phyloP scores from a whole-genome alignment of 1,140 invertebrate species.

The Diorhabda carinulata region DNA sequence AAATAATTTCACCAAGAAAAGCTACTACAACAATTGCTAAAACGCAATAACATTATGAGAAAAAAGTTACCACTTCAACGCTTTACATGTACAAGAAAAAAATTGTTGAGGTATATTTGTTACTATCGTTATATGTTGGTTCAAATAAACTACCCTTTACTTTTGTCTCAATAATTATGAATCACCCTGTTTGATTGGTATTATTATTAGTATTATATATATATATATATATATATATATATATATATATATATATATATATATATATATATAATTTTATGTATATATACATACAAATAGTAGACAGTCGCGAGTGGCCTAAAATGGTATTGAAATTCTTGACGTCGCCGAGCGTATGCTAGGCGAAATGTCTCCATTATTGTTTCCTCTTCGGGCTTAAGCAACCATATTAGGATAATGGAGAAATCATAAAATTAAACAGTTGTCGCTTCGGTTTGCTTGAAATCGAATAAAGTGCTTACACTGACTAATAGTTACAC shows the following conservation, averaged over 20 bases:
- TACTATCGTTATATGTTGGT: neutral
- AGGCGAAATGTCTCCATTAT: neutral
- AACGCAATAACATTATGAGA: too few relatives aligned
- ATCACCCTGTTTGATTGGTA: neutral
- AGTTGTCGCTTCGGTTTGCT: neutral
- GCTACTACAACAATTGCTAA: too few relatives aligned
- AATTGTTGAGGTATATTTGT: neutral
- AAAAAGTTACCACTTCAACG: too few relatives aligned
- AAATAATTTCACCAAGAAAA: too few relatives aligned
- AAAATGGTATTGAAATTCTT: neutral
- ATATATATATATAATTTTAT: neutral
- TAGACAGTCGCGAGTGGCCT: neutral
- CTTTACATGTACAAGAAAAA: too few relatives aligned
- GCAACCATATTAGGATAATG: neutral
- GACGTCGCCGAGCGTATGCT: neutral
- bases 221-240: too few relatives aligned
- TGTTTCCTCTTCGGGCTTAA: neutral
- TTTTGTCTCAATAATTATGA: neutral
- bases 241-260: neutral
- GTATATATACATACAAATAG: neutral
- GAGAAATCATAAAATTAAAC: neutral
- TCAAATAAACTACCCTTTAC: neutral
- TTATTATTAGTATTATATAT: neutral
- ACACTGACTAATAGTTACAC: neutral
- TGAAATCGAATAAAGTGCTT: neutral